These are phyloP conservation scores for Lathamus discolor DNA, from an alignment of 2,113 vertebrate genomes.

Conservation along the genomic window DNA sequence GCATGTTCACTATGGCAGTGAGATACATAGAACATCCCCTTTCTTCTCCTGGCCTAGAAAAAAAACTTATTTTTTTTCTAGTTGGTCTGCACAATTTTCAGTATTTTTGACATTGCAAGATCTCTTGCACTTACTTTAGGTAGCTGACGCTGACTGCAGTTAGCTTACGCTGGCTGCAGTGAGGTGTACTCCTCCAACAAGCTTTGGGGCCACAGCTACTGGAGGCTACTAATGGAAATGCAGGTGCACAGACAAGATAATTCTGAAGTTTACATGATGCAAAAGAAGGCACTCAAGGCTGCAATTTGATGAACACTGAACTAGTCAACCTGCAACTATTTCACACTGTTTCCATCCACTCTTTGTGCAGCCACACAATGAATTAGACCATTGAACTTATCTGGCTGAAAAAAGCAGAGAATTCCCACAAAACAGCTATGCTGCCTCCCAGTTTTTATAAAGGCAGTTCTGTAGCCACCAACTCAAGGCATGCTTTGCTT, in stretches of 20 bases:
- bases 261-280: not conserved
- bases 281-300: not conserved
- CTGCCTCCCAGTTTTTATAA: not conserved
- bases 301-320: not conserved
- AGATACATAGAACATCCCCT: not conserved
- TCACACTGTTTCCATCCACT: not conserved
- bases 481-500: not conserved
- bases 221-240: no score
- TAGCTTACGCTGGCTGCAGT: not conserved
- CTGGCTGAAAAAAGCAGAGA: not conserved
- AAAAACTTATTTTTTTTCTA: not conserved
- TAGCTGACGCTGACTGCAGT: not conserved
- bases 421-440: not conserved
- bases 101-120: not conserved
- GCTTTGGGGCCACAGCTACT: not conserved
- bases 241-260: not conserved
- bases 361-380: not conserved
- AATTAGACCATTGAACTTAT: not conserved
- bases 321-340: not conserved
- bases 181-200: not conserved
- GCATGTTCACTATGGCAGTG: not conserved
- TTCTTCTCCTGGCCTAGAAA: not conserved
- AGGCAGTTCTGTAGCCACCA: not conserved
- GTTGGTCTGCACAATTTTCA: not conserved
- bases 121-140: accelerated